These are phyloP conservation scores for Sitodiplosis mosellana DNA, from an alignment of 1,140 invertebrate genomes.

Conservation along the genomic window DNA sequence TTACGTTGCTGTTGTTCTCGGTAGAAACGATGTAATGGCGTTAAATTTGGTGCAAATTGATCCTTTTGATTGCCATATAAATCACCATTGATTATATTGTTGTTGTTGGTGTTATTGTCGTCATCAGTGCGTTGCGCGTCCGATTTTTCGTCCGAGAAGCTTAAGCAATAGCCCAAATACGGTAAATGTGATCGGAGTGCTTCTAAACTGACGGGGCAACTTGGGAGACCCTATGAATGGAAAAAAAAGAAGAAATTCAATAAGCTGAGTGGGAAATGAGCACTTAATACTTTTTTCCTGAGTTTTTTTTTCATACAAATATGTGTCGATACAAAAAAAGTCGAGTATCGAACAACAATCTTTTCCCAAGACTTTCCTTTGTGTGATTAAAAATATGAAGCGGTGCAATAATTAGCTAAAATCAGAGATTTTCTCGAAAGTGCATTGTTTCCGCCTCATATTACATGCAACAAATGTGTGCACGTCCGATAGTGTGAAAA, in stretches of 20 bases:
- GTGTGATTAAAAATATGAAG: too few species aligned
- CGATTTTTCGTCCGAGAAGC: not conserved
- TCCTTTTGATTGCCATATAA: not conserved
- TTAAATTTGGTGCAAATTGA: conserved; percentile 3
- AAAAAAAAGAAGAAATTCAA: not conserved
- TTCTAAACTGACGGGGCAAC: conserved; percentile 11
- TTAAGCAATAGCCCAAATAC: conserved; percentile 18
- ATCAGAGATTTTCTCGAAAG: too few species aligned
- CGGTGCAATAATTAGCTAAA: too few species aligned
- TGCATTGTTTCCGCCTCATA: too few species aligned
- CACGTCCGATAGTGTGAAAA: too few species aligned
- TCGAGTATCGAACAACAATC: too few species aligned
- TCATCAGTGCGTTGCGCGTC: conserved; percentile 9
- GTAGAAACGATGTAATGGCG: conserved; percentile 23
- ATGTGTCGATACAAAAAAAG: too few species aligned
- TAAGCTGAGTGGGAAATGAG: not conserved
- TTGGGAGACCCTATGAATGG: not conserved
- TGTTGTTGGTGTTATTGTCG: conserved; percentile 11
- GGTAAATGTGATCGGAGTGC: conserved; percentile 18
- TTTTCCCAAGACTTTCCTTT: too few species aligned
- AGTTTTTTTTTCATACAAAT: not conserved
- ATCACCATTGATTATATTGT: conserved; percentile 12
- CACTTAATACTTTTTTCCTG: not conserved
- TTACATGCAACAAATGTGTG: too few species aligned
- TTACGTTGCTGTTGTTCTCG: conserved; percentile 13